phyloP scores from a whole-genome alignment of 2,888 invertebrate species.

The Anoncus sp. region DNA sequence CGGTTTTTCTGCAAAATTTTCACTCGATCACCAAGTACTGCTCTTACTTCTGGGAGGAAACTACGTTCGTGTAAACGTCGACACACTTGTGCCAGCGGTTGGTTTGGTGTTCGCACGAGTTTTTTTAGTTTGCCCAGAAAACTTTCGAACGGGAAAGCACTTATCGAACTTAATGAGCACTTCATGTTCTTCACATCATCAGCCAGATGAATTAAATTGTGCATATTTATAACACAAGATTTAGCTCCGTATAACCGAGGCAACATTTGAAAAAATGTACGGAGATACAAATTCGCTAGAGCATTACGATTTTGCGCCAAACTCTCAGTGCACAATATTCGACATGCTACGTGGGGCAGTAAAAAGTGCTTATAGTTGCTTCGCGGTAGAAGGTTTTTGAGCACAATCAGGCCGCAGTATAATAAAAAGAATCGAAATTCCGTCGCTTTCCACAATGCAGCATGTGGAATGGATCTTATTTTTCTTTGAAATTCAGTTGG shows the following conservation, averaged over 20 bases:
- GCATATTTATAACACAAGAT: no score
- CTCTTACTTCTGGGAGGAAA: not conserved
- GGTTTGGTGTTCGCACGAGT: slow-evolving; percentile 56
- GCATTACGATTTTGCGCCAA: slow-evolving; percentile 1
- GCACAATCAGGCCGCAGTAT: not conserved
- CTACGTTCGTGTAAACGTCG: slow-evolving; percentile 45
- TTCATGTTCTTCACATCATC: slow-evolving; percentile 60
- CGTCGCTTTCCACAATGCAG: not conserved
- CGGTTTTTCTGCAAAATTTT: not conserved
- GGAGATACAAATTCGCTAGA: slow-evolving; percentile 36
- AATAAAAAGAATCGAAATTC: no score
- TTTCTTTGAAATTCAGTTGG: no score
- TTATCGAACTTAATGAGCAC: slow-evolving; percentile 43
- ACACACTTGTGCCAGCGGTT: slow-evolving; percentile 58
- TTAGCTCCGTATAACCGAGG: no score
- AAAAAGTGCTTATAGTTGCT: slow-evolving; percentile 68
- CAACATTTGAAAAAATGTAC: no score
- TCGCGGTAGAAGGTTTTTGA: slow-evolving; percentile 47
- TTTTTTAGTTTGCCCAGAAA: slow-evolving; percentile 58
- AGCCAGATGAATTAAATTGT: slow-evolving; percentile 53
- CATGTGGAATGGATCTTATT: no score
- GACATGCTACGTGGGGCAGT: slow-evolving; percentile 58
- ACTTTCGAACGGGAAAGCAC: slow-evolving; percentile 62
- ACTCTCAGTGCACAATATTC: slow-evolving; percentile 31
- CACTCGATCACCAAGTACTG: not conserved